Evolutionary conservation across 2,888 invertebrate genomes (phyloP), one percentile per base, ranked within the genome.

Genomic region (Dasypogon diadema): DNA sequence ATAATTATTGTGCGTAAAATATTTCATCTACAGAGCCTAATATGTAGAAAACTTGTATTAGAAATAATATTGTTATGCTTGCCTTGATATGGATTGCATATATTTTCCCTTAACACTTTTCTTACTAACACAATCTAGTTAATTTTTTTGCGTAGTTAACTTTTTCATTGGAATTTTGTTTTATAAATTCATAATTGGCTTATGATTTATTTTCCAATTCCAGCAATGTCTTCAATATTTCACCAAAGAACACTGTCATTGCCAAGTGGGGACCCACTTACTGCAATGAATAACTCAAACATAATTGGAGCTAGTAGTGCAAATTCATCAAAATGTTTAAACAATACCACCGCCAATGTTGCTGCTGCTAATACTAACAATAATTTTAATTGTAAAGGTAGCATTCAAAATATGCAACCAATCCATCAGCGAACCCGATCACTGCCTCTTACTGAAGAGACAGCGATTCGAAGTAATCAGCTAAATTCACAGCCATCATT

Each of bases 391-490:
- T 10, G 6, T 8, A 56, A 56, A 24, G 2, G 14, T 56, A 56
- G 14, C 21, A 21, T 6, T 14, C 75, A 75, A 14, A 56, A 14
- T 10, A 81, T 86, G 79, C 85, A 84, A 82, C 86, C 87, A 58
- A 83, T 83, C 79, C 92, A 92, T 86, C 91, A 90, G 84, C 88
- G 92, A 84, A 92, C 92, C 79, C 88, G 91, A 83, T 92, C 92
- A 82, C 90, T 91, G 83, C 92, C 92, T 78, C 84, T 92, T 79
- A 89, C 90, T 5, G 90, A 89, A 76, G 89, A 88, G 78, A 88
- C 88, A 80, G 83, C 86, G 12, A 77, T 77, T 51, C 65, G 79
- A 73, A 30, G 60, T n/a, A 60, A 37, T 42, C 54, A 63, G n/a
- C 14, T 70, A 12, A 26, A 72, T 22, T 65, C 76, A 48, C 46